Conservation (phyloP, 2,888 invertebrate species). For the Melanostoma scalare region DNA sequence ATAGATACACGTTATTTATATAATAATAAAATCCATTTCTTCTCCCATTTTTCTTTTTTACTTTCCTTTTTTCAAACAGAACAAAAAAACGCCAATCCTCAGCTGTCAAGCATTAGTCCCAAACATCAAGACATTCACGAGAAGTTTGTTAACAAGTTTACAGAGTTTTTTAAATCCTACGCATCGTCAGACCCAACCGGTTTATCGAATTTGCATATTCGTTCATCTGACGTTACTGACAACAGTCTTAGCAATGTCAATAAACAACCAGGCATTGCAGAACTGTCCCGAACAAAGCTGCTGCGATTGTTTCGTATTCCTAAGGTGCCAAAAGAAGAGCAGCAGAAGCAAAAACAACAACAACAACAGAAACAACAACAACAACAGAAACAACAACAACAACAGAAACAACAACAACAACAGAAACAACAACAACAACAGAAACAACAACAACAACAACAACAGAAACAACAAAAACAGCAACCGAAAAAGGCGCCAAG, state of each 20-base stretch:
- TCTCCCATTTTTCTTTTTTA: slow-evolving; percentile 14
- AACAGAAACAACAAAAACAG: slow-evolving; percentile 8
- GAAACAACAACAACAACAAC: background rate
- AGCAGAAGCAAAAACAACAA: background rate
- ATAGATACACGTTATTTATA: too few species aligned
- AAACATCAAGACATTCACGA: slow-evolving; percentile 36
- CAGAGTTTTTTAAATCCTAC: slow-evolving; percentile 51
- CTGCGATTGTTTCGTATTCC: slow-evolving; percentile 80
- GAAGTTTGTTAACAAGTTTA: slow-evolving; percentile 49
- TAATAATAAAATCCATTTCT: background rate
- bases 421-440: too few species aligned
- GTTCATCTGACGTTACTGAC: slow-evolving; percentile 19
- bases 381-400: background rate
- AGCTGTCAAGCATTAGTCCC: slow-evolving; percentile 38
- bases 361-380: slow-evolving; percentile 9
- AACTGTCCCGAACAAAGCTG: slow-evolving; percentile 78
- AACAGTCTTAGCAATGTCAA: slow-evolving; percentile 13
- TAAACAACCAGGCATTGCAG: slow-evolving; percentile 17
- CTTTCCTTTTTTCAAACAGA: slow-evolving; percentile 22
- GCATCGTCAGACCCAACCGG: slow-evolving; percentile 5
- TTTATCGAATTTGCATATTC: slow-evolving; percentile 23
- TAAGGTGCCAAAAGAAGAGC: slow-evolving; percentile 69
- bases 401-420: too few species aligned
- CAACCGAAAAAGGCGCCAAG: background rate
- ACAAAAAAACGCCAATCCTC: slow-evolving; percentile 57